Evolutionary conservation across 1,140 invertebrate species (phyloP), one percentile per base, ranked within the genome.

Genomic region (Tenebrio molitor): DNA sequence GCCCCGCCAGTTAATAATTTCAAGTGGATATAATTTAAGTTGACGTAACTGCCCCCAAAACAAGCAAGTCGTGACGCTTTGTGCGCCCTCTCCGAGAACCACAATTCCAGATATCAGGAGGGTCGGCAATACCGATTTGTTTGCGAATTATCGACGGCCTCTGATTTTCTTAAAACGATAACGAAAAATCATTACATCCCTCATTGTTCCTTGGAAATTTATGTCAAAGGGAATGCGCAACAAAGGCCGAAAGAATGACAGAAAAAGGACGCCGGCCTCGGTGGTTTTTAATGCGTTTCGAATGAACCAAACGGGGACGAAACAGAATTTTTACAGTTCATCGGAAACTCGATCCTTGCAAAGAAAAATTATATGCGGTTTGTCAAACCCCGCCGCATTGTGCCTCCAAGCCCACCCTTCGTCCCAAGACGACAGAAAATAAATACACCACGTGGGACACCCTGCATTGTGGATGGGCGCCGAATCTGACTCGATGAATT

Each of bases 281-380:
- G 46, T 58, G 50, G 50, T 58, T 58, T 58, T 58, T 58, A 58
- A 58, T 58, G 50, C 29, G 8, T 58, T 58, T 58, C 50, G 14
- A 39, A 65, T 65, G 39, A 39, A 65, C 36, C 64, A 21, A 42
- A 29, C 5, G 44, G 36, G 63, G 23, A 33, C 39, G 33, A 63
- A 65, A 65, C 25, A 46, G 50, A 73, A 76, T 72, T 71, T 76
- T 74, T 46, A 69, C 72, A 70, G 69, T 76, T 71, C 63, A 76
- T 76, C 72, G 69, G 72, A 42, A 76, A 71, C 46, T 69, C 69
- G 72, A 74, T 76, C 72, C 41, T 44, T 72, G 69, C 42, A 46
- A 46, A 63, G 64, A 73, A 71, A 76, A 74, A 76, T 76, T 76
- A 74, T 76, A 63, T 76, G 75, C 72, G 75, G 75, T 76, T 74